Evolutionary conservation across 2,113 vertebrate genomes (phyloP).

Genomic region (Thermophis baileyi): DNA sequence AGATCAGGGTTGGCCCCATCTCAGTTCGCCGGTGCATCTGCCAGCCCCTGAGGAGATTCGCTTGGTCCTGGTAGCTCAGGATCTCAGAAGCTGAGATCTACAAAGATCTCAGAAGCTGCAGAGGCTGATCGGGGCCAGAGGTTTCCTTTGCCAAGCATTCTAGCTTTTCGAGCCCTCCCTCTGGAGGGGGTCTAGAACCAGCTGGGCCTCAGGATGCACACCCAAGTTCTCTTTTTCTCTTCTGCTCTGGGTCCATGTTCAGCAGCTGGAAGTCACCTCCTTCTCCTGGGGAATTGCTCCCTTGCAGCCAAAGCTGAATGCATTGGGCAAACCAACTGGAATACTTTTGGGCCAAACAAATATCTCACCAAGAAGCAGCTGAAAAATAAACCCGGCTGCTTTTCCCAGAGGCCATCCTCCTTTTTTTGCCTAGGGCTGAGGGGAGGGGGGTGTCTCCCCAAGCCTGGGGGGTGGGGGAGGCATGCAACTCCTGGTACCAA

Average conservation of each 20-base stretch:
- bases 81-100: no score
- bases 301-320: neutral
- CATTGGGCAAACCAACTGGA: neutral
- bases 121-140: neutral
- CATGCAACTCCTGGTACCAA: neutral
- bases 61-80: neutral
- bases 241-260: neutral
- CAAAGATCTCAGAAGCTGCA: neutral
- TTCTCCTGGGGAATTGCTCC: neutral
- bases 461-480: neutral
- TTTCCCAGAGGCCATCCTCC: rapidly evolving
- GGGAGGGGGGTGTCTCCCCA: no score
- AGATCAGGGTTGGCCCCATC: neutral
- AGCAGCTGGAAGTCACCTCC: neutral
- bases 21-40: neutral
- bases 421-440: neutral
- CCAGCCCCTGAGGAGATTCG: neutral
- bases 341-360: neutral
- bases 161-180: neutral
- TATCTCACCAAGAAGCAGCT: rapidly evolving
- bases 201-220: neutral
- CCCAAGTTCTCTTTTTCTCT: neutral
- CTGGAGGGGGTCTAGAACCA: neutral
- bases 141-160: neutral
- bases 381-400: neutral